These are phyloP conservation scores for Drosophila niveifrons DNA, from an alignment of 2,888 invertebrate species.

Conservation along the genomic window DNA sequence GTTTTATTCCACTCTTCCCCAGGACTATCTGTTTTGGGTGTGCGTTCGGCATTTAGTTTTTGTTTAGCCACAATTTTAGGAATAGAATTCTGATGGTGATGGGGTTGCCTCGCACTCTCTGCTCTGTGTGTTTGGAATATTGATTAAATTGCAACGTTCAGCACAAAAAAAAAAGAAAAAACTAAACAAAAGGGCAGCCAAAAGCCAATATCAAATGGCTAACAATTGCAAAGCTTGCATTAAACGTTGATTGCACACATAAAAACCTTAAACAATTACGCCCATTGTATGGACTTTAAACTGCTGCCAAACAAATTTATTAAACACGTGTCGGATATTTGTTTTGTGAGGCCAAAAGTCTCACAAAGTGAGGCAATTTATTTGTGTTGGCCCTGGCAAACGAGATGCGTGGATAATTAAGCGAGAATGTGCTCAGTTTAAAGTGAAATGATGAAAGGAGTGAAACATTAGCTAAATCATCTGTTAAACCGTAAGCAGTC, in stretches of 20 bases:
- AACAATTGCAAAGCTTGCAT: conserved; percentile 64
- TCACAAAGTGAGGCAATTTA: conserved; percentile 35
- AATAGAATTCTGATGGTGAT: conserved; percentile 12
- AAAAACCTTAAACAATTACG: conserved; percentile 57
- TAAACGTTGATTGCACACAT: conserved; percentile 67
- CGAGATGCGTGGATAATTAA: conserved; percentile 61
- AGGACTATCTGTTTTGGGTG: conserved; percentile 30
- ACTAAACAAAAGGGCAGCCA: conserved; percentile 43
- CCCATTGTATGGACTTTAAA: conserved; percentile 21
- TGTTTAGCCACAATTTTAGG: conserved; percentile 68
- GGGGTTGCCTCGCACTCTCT: conserved; percentile 24
- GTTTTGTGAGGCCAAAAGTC: conserved; percentile 13
- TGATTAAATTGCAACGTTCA: conserved; percentile 68
- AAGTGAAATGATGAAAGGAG: conserved; percentile 52
- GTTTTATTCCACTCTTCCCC: conserved; percentile 17
- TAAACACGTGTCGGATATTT: conserved; percentile 65
- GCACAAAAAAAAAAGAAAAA: conserved; percentile 10
- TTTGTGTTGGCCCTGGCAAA: conserved; percentile 19
- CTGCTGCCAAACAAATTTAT: conserved; percentile 46
- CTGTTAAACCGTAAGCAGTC: conserved; percentile 45
- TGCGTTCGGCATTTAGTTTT: conserved; percentile 68
- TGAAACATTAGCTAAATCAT: conserved; percentile 73
- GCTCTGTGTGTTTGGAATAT: conserved; percentile 70
- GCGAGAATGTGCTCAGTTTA: conserved; percentile 54
- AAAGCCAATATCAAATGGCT: conserved; percentile 37